Percentiles rank a stretch among this genome's conserved stretches.
phyloP scores from a whole-genome alignment of 2,888 invertebrate species.

The Pantelozetes paolii region DNA sequence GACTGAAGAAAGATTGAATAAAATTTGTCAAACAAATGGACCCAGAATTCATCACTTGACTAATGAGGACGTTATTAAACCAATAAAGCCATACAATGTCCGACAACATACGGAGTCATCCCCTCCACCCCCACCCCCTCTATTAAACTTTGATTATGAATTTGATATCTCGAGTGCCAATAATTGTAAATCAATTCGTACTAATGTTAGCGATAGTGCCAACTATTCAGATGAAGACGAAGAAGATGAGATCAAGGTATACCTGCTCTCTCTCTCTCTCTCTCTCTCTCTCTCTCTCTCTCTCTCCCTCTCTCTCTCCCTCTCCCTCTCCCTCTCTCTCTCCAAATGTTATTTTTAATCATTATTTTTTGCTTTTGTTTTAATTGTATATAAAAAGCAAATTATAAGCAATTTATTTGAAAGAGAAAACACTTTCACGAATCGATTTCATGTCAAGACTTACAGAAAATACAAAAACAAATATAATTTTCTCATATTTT shows the following conservation, averaged over 20 bases:
- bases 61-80: not conserved
- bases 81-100: not conserved
- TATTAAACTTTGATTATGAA: slow-evolving; percentile 24
- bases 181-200: slow-evolving; percentile 24
- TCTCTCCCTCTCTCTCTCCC: no score
- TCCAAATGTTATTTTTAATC: not conserved
- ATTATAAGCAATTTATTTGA: no score
- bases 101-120: not conserved
- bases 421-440: slow-evolving; percentile 8
- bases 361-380: no score
- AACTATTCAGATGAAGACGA: slow-evolving; percentile 42
- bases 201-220: slow-evolving; percentile 41
- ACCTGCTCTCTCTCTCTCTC: not conserved
- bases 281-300: slow-evolving; percentile 2
- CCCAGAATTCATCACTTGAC: not conserved
- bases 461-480: not conserved
- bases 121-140: slow-evolving; percentile 19
- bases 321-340: not conserved
- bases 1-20: not conserved
- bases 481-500: not conserved
- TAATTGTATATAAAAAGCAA: no score
- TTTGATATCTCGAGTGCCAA: slow-evolving; percentile 35
- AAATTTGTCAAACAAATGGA: not conserved
- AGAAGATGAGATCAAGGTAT: slow-evolving; percentile 41
- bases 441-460: slow-evolving; percentile 1